A percentile compares a stretch with the other conserved stretches of the same genome.
phyloP scores from a whole-genome alignment of 2,888 invertebrate species.

The Electrophaes corylata region DNA sequence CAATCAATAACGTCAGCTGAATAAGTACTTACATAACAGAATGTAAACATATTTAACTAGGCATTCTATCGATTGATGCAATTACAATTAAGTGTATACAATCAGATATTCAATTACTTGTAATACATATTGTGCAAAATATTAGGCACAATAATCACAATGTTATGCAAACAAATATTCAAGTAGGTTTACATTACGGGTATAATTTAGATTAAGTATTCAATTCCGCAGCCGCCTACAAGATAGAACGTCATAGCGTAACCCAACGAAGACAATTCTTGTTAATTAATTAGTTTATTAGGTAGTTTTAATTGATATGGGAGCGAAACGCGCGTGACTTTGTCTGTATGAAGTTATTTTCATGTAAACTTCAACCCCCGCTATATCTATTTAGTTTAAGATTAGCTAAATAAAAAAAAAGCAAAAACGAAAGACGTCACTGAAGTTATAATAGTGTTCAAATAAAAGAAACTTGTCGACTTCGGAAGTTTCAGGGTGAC shows the following conservation, averaged over 20 bases:
- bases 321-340: too few relatives aligned
- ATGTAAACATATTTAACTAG: constrained; percentile 32
- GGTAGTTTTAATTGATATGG: too few relatives aligned
- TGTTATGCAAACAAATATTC: constrained; percentile 21
- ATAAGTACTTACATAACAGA: constrained; percentile 30
- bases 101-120: constrained; percentile 34
- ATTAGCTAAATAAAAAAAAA: not conserved
- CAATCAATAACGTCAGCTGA: constrained; percentile 17
- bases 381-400: too few relatives aligned
- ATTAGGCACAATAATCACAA: constrained; percentile 4
- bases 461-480: constrained; percentile 1
- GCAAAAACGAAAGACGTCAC: not conserved
- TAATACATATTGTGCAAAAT: constrained; percentile 22
- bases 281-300: too few relatives aligned
- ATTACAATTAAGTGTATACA: constrained; percentile 36
- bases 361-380: too few relatives aligned
- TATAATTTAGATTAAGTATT: too few relatives aligned
- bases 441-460: not conserved
- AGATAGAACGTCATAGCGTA: too few relatives aligned
- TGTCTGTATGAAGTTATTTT: too few relatives aligned
- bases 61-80: constrained; percentile 29
- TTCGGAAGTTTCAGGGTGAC: constrained; percentile 4
- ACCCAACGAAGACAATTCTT: too few relatives aligned
- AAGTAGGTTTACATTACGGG: not conserved
- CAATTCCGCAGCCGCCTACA: too few relatives aligned